Conservation (phyloP, 2,888 invertebrate species). For the Patella ulyssiponensis region DNA sequence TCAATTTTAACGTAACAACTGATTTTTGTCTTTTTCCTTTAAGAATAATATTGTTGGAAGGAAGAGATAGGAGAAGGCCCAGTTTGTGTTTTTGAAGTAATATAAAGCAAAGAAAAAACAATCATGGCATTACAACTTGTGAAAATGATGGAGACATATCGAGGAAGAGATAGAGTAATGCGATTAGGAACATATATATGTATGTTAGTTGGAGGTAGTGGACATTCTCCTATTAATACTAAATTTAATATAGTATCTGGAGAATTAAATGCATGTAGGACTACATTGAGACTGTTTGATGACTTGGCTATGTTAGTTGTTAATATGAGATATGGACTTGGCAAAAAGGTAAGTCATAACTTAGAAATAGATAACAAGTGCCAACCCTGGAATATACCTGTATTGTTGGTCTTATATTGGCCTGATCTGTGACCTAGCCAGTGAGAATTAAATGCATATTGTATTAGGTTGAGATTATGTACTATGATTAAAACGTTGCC, state of each 20-base stretch:
- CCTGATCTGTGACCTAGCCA: no score
- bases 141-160: constrained; percentile 79
- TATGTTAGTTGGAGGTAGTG: constrained; percentile 76
- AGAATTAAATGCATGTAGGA: constrained; percentile 73
- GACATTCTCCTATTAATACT: constrained; percentile 40
- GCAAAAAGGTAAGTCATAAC: constrained; percentile 74
- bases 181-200: constrained; percentile 84
- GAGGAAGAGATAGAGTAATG: constrained; percentile 88
- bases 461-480: no score
- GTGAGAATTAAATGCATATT: no score
- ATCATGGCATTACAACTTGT: constrained; percentile 25
- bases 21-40: no score
- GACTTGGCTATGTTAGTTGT: constrained; percentile 86
- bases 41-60: no score
- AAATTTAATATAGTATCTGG: constrained; percentile 45
- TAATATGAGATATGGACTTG: constrained; percentile 82
- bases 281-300: constrained; percentile 86
- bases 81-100: no score
- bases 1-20: no score
- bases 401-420: no score
- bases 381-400: no score
- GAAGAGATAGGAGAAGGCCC: no score
- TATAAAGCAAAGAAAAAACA: not conserved
- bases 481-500: no score
- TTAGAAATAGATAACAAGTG: no score